These are phyloP conservation scores for Eubasilissa regina DNA, from an alignment of 1,140 invertebrate genomes.

Conservation along the genomic window DNA sequence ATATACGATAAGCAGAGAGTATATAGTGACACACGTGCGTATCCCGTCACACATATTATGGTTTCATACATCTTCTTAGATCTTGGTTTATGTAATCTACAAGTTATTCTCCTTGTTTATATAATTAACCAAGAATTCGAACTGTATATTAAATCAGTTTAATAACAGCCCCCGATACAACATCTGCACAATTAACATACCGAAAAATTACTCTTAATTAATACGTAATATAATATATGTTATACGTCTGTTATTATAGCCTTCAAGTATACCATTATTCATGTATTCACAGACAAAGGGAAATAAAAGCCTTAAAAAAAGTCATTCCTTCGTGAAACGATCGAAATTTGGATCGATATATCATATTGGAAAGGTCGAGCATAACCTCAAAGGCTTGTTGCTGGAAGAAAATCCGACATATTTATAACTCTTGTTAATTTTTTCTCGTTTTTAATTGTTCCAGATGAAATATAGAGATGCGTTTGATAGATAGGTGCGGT, in stretches of 20 bases:
- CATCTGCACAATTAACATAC: conserved; percentile 45
- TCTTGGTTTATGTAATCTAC: no score
- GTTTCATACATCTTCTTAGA: no score
- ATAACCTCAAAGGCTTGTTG: conserved; percentile 30
- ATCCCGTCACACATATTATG: no score
- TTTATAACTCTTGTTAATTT: conserved; percentile 60
- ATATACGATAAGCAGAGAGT: no score
- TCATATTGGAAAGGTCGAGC: conserved; percentile 18
- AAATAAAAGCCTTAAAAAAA: conserved; percentile 57
- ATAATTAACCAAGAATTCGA: conserved; percentile 21
- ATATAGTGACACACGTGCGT: no score
- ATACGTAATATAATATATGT: conserved; percentile 17
- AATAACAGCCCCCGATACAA: conserved; percentile 25
- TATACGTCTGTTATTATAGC: conserved; percentile 43
- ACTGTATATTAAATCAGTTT: conserved; percentile 8
- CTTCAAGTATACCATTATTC: conserved; percentile 35
- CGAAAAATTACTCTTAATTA: conserved; percentile 32
- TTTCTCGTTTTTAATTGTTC: conserved; percentile 58
- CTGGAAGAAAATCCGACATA: conserved; percentile 51
- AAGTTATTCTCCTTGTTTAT: neutral
- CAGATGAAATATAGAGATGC: conserved; percentile 58
- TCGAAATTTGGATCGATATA: conserved; percentile 52
- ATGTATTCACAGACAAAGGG: conserved; percentile 51
- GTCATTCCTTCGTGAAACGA: conserved; percentile 39
- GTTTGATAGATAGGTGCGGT: conserved; percentile 57